Evolutionary conservation across 2,888 invertebrate species (phyloP).

Genomic region (Oligia latruncula): DNA sequence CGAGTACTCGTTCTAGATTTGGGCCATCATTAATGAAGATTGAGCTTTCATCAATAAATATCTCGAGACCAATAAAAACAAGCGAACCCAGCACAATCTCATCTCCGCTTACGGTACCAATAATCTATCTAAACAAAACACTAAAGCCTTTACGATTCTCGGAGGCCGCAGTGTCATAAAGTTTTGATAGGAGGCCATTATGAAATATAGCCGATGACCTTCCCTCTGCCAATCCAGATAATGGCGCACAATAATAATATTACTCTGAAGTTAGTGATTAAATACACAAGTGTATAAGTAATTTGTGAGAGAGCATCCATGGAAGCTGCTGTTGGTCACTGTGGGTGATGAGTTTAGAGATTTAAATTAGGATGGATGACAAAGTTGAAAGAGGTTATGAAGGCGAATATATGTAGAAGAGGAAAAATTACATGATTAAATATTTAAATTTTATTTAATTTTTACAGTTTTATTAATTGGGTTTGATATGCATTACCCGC

Average conservation of each 20-base stretch:
- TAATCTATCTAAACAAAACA: conserved; percentile 71
- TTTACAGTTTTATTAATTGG: neutral
- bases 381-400: neutral
- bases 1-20: neutral
- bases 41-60: conserved; percentile 1
- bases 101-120: conserved; percentile 44
- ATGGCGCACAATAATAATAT: conserved; percentile 69
- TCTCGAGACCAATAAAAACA: conserved; percentile 12
- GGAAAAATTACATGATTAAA: neutral
- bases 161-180: conserved; percentile 75
- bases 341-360: conserved; percentile 37
- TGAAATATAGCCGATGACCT: conserved; percentile 69
- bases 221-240: conserved; percentile 66
- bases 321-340: conserved; percentile 46
- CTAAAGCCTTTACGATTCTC: conserved; percentile 81
- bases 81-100: conserved; percentile 17
- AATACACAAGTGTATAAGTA: conserved; percentile 64
- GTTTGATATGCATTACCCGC: neutral
- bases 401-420: neutral
- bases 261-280: conserved; percentile 62
- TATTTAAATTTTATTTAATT: neutral
- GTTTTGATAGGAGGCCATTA: conserved; percentile 80
- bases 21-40: neutral
- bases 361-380: conserved; percentile 17
- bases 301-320: conserved; percentile 62